Base-by-base conservation (phyloP, 2,888 invertebrate genomes). In the Petrophora chlorosata region DNA sequence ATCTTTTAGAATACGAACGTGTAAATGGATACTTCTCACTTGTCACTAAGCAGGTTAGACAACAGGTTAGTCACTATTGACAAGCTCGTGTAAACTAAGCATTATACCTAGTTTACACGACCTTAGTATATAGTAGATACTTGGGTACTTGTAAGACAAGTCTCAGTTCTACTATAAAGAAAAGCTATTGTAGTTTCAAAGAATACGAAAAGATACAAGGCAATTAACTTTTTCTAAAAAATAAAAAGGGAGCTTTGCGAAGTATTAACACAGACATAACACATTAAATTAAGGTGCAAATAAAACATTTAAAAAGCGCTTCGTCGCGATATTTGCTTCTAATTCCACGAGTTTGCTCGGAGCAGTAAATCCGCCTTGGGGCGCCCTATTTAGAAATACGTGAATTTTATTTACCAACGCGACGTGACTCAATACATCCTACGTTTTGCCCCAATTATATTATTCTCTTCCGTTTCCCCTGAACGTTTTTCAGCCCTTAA, bases 351-450 rank as follows among this genome's bases (percentile, higher is more conserved):
- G 62, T 64, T 65, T 50, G 55, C 53, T 67, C 53, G 63, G 36
- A 49, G 48, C 57, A 52, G 50, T 59, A 59, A 63, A 63, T 63
- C 57, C 40, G 30, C 34, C 52, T 53, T 43, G 46, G 57, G 48
- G 51, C 40, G 52, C 45, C 53, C 50, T 57, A 52, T 56, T 56
- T 57, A 55, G 48, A 41, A 55, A 55, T 59, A 61, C 56, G 55
- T 49, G 54, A 46, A 56, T 59, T 60, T 64, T 64, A 60, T 64
- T 64, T 60, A 62, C 57, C 59, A 56, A 57, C 56, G 53, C 54
- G 43, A 60, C 60, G 61, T 59, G 60, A 64, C 62, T 64, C 60
- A 57, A 62, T 56, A 53, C 48, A 53, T 57, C 47, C 51, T 53
- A 46, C 56, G 55, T 55, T 48, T 36, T 53, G 44, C 38, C 46